Percentiles rank a stretch among this genome's conserved stretches.
Evolutionary conservation across 2,888 invertebrate genomes (phyloP).

Genomic region (Callyntrura sp.): DNA sequence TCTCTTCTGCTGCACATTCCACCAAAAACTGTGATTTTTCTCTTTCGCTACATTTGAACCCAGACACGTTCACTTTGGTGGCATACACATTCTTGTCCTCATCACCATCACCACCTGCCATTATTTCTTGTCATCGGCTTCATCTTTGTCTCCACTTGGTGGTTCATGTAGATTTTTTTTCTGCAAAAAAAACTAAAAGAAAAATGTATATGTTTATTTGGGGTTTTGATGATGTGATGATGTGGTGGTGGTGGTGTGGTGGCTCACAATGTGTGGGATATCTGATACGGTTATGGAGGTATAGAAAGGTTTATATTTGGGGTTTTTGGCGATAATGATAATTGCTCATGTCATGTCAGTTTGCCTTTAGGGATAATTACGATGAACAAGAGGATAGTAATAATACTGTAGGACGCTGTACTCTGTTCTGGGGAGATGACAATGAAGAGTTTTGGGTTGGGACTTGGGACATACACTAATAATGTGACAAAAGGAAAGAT

Average conservation of each 20-base stretch:
- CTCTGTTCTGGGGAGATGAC: no score
- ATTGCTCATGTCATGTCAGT: constrained; percentile 6
- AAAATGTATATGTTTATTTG: not conserved
- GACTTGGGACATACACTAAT: no score
- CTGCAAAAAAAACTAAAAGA: not conserved
- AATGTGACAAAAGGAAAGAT: no score
- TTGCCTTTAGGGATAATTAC: no score
- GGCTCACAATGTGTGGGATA: no score
- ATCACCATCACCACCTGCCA: not conserved
- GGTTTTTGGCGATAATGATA: constrained; percentile 21
- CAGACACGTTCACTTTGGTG: no score
- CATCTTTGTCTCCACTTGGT: not conserved
- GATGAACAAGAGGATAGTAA: no score
- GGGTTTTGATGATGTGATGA: not conserved
- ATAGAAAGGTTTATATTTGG: not conserved
- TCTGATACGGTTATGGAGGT: no score
- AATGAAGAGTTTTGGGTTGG: no score
- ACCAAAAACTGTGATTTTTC: not conserved
- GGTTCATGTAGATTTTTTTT: constrained; percentile 10
- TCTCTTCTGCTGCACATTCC: not conserved
- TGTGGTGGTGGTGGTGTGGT: no score
- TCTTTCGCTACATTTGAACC: not conserved
- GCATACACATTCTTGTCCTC: no score
- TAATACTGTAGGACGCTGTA: no score
- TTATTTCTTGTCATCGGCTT: not conserved